Percentiles rank a stretch among this genome's conserved stretches.
Evolutionary conservation across 2,888 invertebrate genomes (phyloP).

Genomic region (Eupeodes latifasciatus): DNA sequence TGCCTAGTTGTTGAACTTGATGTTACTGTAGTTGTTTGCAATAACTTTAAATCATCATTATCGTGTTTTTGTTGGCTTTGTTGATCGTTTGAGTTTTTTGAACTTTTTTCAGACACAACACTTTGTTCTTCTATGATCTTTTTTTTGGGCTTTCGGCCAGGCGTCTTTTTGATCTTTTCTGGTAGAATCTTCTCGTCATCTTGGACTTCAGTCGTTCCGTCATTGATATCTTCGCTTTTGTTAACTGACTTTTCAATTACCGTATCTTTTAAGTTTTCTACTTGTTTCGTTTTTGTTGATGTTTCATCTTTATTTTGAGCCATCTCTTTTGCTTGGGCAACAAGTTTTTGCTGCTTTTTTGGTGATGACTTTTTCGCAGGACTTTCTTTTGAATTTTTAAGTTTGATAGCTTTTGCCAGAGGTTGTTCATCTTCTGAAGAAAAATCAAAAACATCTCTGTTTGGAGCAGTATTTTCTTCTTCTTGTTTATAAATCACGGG

Average conservation of each 20-base stretch:
- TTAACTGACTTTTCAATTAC: conserved; percentile 5
- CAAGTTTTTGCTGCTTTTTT: conserved; percentile 58
- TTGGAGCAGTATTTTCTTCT: conserved; percentile 56
- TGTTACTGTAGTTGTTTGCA: conserved; percentile 78
- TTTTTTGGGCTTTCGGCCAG: conserved; percentile 65
- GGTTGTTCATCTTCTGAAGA: conserved; percentile 86
- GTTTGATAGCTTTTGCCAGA: conserved; percentile 83
- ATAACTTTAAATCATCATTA: conserved; percentile 8
- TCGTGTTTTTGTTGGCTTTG: background rate
- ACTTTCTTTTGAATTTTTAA: conserved; percentile 79
- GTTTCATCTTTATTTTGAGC: conserved; percentile 27
- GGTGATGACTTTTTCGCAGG: conserved; percentile 51
- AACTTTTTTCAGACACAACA: conserved; percentile 35
- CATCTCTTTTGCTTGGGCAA: background rate
- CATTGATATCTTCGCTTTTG: conserved; percentile 1
- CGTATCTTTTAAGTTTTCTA: conserved; percentile 66
- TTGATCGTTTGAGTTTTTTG: conserved; percentile 25
- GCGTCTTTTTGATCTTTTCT: conserved; percentile 48
- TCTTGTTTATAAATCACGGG: background rate
- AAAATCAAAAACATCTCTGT: conserved; percentile 83
- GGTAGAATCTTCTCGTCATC: conserved; percentile 30
- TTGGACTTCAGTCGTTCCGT: conserved; percentile 10
- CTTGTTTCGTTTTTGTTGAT: conserved; percentile 16
- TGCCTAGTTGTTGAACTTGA: conserved; percentile 80
- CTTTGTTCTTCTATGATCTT: conserved; percentile 38